Evolutionary conservation across 2,113 vertebrate species (phyloP), one percentile per base, ranked within the genome.

Genomic region (Gambusia affinis): DNA sequence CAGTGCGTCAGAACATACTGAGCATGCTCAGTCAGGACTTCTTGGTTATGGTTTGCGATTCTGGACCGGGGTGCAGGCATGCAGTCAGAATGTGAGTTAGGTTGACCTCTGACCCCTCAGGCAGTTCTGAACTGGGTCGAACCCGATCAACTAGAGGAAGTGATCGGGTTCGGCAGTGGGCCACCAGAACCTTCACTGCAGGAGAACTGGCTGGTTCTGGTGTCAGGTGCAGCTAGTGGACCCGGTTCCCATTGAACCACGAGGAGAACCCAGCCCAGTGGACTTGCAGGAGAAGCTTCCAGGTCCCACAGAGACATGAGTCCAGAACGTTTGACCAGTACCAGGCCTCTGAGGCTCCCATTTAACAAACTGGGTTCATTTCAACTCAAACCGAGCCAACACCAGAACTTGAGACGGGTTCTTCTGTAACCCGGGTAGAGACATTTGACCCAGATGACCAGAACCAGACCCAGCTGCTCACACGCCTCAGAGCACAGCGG

Each of bases 1-100:
- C 68, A 70, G 68, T 61, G 69, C 4, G 12, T 15, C 39, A 3
- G 11, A 4, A 42, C 39, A 15, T 27, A 60, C 68, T 27, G 51
- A 70, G 54, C 68, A 60, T 70, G 68, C 68, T 70, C 68, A 60
- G 68, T 61, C 57, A 28, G 4, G 4, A 19, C 51, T 6, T 10
- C 8, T n/a, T 8, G 24, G 7, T 19, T 28, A 39, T 27, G 2
- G 12, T 2, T 17, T 22, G 7, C 29, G 1, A 29, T 62, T 31
- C 61, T 62, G 64, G 5, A 37, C 19, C 63, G 35, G 10, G 10
- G 37, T 67, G 39, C 15, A 29, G n/a, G n/a, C 65, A 67, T 67
- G 65, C 65, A 44, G 65, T 29, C 37, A 44, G 65, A 67, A 44
- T 14, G 12, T 15, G 64, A 15, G 4, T 39, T 27, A 42, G 12